A percentile compares a stretch with the other conserved stretches of the same genome.
Conservation (phyloP, 2,113 vertebrate species). For the Ceuthmochares aereus region DNA sequence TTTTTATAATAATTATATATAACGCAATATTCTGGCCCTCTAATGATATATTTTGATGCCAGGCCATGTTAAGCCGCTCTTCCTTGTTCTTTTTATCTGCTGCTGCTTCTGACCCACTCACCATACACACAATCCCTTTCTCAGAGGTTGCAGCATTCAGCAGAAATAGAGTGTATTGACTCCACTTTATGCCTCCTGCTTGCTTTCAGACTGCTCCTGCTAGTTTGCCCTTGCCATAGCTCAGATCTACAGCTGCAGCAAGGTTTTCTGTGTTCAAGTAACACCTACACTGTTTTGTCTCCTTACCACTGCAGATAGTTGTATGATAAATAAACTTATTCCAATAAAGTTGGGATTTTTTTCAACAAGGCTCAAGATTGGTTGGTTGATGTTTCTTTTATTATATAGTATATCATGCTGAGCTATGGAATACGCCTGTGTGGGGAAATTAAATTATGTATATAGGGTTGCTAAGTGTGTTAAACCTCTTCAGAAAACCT, state of each 20-base stretch:
- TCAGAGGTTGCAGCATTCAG: neutral
- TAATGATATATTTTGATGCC: constrained; percentile 16
- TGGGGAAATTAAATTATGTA: constrained; percentile 37
- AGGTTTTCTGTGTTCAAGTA: neutral
- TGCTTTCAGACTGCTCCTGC: neutral
- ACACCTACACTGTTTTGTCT: neutral
- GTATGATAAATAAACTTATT: neutral
- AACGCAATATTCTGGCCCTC: neutral
- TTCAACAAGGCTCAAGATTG: neutral
- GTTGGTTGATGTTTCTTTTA: neutral
- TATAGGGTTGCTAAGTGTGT: neutral
- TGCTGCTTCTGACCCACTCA: neutral
- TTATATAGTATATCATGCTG: neutral
- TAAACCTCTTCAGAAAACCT: constrained; percentile 24
- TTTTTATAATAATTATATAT: neutral
- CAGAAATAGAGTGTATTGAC: neutral
- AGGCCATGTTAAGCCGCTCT: neutral
- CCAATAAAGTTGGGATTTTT: neutral
- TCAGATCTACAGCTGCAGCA: neutral
- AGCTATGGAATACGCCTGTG: neutral
- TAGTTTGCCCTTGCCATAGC: neutral
- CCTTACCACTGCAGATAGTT: neutral
- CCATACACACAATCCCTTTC: neutral
- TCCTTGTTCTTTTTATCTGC: neutral
- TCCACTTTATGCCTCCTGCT: neutral